A percentile compares a stretch with the other conserved stretches of the same genome.
These are phyloP conservation scores for Brassicogethes aeneus DNA, from an alignment of 2,888 invertebrate genomes.

Conservation along the genomic window DNA sequence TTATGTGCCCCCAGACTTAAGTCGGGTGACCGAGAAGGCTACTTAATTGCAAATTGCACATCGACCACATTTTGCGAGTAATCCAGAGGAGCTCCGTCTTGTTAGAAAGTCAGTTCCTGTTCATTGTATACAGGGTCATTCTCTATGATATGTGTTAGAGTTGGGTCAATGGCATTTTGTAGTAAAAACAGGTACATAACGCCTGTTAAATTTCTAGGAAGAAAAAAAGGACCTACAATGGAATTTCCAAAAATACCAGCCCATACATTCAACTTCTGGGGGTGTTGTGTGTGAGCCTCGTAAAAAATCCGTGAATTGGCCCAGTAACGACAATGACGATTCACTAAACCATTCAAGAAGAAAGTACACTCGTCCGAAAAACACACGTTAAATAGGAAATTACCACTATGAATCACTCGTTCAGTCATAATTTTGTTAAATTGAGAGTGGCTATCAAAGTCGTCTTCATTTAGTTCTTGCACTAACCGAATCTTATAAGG, in stretches of 20 bases:
- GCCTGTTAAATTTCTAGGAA: slow-evolving; percentile 9
- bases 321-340: slow-evolving; percentile 8
- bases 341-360: slow-evolving; percentile 4
- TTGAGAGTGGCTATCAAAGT: no score
- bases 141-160: slow-evolving; percentile 7
- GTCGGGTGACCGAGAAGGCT: neutral
- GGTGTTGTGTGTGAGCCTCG: no score
- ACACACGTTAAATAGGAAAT: no score
- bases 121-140: slow-evolving; percentile 1
- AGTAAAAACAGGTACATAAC: slow-evolving; percentile 12
- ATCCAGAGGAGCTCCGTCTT: neutral
- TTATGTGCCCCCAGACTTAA: neutral
- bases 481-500: no score
- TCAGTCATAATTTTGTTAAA: no score
- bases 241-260: slow-evolving; percentile 9
- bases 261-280: slow-evolving; percentile 9
- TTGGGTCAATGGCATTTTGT: slow-evolving; percentile 5
- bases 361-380: slow-evolving; percentile 7
- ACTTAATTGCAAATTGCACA: neutral
- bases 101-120: neutral
- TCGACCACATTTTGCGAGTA: neutral
- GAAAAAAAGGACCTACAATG: slow-evolving; percentile 9
- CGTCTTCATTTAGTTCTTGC: no score
- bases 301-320: slow-evolving; percentile 8
- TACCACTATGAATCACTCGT: no score